Conservation (phyloP, 2,797 vertebrate genomes). For the Rhadinocentrus ornatus region DNA sequence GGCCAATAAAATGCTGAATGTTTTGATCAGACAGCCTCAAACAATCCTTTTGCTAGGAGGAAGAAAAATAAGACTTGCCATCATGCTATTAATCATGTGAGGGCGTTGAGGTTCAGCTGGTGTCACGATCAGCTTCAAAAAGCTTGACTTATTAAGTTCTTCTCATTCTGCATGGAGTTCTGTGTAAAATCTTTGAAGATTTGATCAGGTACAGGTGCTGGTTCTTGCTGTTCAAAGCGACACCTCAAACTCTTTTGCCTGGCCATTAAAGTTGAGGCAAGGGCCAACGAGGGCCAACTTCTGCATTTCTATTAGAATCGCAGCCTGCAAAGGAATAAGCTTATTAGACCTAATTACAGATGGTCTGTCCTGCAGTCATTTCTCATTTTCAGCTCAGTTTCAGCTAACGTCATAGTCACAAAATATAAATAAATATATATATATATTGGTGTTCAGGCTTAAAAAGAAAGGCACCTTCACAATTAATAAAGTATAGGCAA, state of each 20-base stretch:
- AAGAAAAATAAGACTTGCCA: conserved; percentile 58
- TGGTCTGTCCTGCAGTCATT: conserved; percentile 66
- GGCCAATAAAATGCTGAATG: conserved; percentile 69
- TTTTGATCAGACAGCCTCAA: conserved; percentile 82
- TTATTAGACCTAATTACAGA: conserved; percentile 81
- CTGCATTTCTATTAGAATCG: conserved; percentile 75
- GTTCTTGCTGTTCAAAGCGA: conserved; percentile 78
- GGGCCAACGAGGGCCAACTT: conserved; percentile 68
- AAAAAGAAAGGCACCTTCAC: conserved; percentile 5
- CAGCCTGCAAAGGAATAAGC: conserved; percentile 69
- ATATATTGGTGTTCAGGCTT: conserved; percentile 34
- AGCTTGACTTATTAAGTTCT: conserved; percentile 79
- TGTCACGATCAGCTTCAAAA: conserved; percentile 82
- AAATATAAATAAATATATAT: conserved; percentile 39
- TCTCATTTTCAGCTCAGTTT: conserved; percentile 52
- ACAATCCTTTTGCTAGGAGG: conserved; percentile 58
- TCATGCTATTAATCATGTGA: conserved; percentile 80
- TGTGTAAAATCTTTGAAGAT: conserved; percentile 80
- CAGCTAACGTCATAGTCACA: conserved; percentile 65
- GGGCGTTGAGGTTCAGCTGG: conserved; percentile 74
- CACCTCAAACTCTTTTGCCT: conserved; percentile 70
- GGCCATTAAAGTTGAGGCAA: conserved; percentile 74
- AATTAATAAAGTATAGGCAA: conserved; percentile 18
- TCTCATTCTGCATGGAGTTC: conserved; percentile 72
- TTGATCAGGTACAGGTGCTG: conserved; percentile 82